A percentile compares a stretch with the other conserved stretches of the same genome.
Conservation (phyloP, 2,888 invertebrate species). For the Dryocosmus kuriphilus region DNA sequence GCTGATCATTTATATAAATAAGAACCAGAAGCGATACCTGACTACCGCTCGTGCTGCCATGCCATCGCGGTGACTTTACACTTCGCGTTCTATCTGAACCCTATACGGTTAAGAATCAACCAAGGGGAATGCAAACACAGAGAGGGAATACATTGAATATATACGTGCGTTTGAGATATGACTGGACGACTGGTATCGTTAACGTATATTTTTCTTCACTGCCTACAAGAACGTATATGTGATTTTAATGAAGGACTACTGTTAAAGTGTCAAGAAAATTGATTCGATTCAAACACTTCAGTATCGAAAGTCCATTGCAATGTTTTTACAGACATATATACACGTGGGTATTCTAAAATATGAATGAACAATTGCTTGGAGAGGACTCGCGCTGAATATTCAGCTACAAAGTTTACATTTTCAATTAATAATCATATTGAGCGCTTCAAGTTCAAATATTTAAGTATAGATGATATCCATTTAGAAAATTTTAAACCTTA, state of each 20-base stretch:
- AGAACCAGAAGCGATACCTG: constrained; percentile 76
- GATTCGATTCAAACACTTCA: constrained; percentile 28
- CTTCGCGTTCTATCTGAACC: constrained; percentile 72
- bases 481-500: no score
- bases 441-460: no score
- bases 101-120: constrained; percentile 59
- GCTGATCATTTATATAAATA: constrained; percentile 78
- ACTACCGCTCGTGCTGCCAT: no score
- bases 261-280: constrained; percentile 49
- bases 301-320: neutral
- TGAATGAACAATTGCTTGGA: no score
- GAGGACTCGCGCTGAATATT: no score
- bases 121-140: constrained; percentile 61
- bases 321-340: neutral
- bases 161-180: constrained; percentile 57
- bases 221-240: constrained; percentile 65
- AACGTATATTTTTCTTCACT: constrained; percentile 70
- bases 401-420: no score
- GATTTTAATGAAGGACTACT: constrained; percentile 71
- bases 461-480: no score
- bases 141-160: constrained; percentile 45
- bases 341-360: no score
- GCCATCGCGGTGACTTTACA: constrained; percentile 73
- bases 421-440: no score
- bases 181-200: constrained; percentile 68